phyloP scores from a whole-genome alignment of 2,888 invertebrate genomes.

The Erannis defoliaria region DNA sequence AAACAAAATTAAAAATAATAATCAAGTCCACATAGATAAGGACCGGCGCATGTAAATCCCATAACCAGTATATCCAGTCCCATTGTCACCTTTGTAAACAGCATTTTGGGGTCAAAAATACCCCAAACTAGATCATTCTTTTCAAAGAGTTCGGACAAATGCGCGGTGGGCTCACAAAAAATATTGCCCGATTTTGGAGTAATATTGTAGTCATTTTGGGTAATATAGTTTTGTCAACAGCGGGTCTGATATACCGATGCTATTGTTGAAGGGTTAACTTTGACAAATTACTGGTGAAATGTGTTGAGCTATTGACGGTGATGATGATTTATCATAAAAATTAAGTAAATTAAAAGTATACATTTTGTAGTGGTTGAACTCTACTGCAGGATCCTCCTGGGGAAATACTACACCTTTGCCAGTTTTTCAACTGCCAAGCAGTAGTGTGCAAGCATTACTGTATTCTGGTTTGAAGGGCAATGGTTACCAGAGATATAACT shows the following conservation, averaged over 20 bases:
- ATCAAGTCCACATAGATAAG: constrained; percentile 39
- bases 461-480: too few relatives aligned
- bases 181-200: constrained; percentile 74
- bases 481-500: too few relatives aligned
- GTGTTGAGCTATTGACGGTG: constrained; percentile 50
- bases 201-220: constrained; percentile 84
- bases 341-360: too few relatives aligned
- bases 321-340: constrained; percentile 34
- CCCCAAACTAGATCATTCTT: constrained; percentile 75
- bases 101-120: constrained; percentile 71
- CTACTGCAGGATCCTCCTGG: too few relatives aligned
- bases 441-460: too few relatives aligned
- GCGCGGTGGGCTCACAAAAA: constrained; percentile 76
- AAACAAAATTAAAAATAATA: constrained; percentile 41
- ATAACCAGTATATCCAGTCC: constrained; percentile 76
- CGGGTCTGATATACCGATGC: constrained; percentile 70
- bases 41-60: constrained; percentile 46
- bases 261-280: constrained; percentile 70
- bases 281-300: constrained; percentile 81
- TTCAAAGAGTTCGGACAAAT: constrained; percentile 63
- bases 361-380: too few relatives aligned
- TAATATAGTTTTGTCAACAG: constrained; percentile 86
- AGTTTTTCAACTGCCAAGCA: too few relatives aligned
- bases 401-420: too few relatives aligned
- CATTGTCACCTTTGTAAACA: constrained; percentile 67